Base-by-base conservation (phyloP, 2,888 invertebrate species). In the Silvanus unidentatus region DNA sequence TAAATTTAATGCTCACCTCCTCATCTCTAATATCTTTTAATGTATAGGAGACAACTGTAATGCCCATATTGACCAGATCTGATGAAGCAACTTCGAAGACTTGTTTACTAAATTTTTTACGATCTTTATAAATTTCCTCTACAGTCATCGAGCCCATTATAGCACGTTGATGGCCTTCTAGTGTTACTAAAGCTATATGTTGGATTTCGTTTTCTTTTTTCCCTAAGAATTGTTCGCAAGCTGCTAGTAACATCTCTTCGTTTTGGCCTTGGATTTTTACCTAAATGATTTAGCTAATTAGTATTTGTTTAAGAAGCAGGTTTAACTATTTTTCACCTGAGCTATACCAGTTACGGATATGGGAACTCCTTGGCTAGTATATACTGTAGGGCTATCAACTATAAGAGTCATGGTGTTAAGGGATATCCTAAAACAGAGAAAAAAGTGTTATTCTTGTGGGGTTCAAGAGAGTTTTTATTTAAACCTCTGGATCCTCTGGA, bases 81-180 rank as follows among this genome's bases (percentile, higher is more conserved):
- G 92, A 92, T 14, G 93, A 93, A 2, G 94, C 94, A 9, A 94
- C 94, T 75, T 95, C 93, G 63, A 94, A 95, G 2, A 95, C 94
- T 71, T 85, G 83, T 73, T 93, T 94, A 64, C 93, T 93, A 72
- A 95, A 95, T 71, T 94, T 94, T 73, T 95, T 94, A 44, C 95
- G 81, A 69, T 95, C 94, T 68, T 94, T 94, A 71, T 94, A 95
- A 65, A 95, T 94, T 73, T 95, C 94, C 74, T 94, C 94, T 2
- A 95, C 93, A 1, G 93, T 94, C 94, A 94, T 94, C 52, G 91
- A 91, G 22, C 94, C 94, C 94, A 95, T 95, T 52, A 94, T 94
- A 54, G 94, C 94, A 53, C 94, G 78, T 72, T 95, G 94, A 68
- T 95, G 94, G 42, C 94, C 64, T 73, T 95, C 94, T 15, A 94